Evolutionary conservation across 2,888 invertebrate genomes (phyloP), one percentile per base, ranked within the genome.

Genomic region (Bellardia pandia): DNA sequence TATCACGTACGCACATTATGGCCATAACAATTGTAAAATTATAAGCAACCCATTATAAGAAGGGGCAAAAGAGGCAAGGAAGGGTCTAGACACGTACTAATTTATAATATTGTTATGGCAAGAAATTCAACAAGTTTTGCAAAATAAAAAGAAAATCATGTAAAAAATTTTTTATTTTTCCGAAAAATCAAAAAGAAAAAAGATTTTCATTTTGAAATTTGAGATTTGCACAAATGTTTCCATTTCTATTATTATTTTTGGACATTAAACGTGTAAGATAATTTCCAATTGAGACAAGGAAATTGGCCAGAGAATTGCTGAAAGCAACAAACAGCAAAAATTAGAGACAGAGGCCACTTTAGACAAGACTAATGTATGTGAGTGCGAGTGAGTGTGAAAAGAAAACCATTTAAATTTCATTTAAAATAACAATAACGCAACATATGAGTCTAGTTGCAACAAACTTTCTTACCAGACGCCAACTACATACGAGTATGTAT

Each of bases 1-100:
- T 37, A 62, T 72, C 86, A 86, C 86, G 86, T 86, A 84, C 80
- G 60, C 71, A 86, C 86, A 86, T 80, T 86, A 84, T 80, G 79
- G 84, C 72, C 62, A 86, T 84, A 71, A 72, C 76, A 86, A 84
- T 84, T 80, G 71, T 78, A 72, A 78, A 84, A 78, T 66, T 78
- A 48, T 69, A 72, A 72, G 69, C 56, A 66, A 81, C 23, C 45
- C 56, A 23, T 62, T 56, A 37, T 3, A 11, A 9, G 40, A 48
- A 58, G 16, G 37, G 72, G 42, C 66, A 51, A 3, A 7, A 23
- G 6, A 60, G 45, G 16, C 13, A 33, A 56, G 45, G n/a, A 64
- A 76, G 71, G 76, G 83, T 79, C 76, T 75, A 72, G 71, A 66
- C 86, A 83, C 83, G 83, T 80, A 83, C 78, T 56, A 56, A 75